Evolutionary conservation across 2,113 vertebrate species (phyloP).

Genomic region (Tiliqua scincoides): DNA sequence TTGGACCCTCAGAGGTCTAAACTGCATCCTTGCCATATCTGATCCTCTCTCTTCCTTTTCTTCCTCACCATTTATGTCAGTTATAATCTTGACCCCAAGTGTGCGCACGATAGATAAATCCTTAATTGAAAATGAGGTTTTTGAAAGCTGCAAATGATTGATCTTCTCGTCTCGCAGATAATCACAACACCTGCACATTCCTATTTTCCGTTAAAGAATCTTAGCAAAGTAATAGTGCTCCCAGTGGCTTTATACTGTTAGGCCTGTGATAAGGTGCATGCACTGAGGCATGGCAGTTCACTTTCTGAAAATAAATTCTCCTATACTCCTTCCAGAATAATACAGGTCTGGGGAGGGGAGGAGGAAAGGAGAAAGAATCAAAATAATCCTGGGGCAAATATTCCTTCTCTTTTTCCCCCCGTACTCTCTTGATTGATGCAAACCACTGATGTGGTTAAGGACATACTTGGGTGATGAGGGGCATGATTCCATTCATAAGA

Average conservation of each 20-base stretch:
- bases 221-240: background rate
- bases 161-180: background rate
- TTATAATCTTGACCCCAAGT: slow-evolving; percentile 8
- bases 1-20: background rate
- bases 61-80: background rate
- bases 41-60: background rate
- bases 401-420: background rate
- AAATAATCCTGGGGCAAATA: background rate
- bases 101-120: slow-evolving; percentile 5
- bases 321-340: background rate
- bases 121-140: slow-evolving; percentile 36
- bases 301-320: slow-evolving; percentile 15
- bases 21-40: background rate
- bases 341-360: background rate
- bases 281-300: slow-evolving; percentile 13
- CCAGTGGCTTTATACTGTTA: slow-evolving; percentile 3
- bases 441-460: background rate
- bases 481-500: background rate
- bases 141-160: slow-evolving; percentile 16
- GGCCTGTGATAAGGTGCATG: slow-evolving; percentile 9
- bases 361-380: background rate
- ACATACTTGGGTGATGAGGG: background rate
- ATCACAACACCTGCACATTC: background rate
- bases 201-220: slow-evolving; percentile 2
- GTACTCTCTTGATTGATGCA: background rate